Conservation (phyloP, 2,888 invertebrate species). For the Epinotia bilunana region DNA sequence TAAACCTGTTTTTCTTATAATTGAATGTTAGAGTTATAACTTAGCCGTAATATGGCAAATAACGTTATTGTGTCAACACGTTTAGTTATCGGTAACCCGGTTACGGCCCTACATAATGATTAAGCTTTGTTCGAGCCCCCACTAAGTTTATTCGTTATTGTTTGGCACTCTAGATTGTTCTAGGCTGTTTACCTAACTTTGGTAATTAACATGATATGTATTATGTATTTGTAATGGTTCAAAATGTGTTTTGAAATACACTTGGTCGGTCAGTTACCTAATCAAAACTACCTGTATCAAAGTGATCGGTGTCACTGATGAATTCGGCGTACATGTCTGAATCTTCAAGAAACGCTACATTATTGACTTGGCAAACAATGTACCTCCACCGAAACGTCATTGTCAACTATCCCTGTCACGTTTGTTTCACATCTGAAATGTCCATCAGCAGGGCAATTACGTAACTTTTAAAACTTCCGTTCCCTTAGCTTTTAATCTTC, state of each 20-base stretch:
- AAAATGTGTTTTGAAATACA: neutral
- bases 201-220: conserved; percentile 6
- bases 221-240: neutral
- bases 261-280: neutral
- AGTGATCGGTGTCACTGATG: neutral
- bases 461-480: neutral
- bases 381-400: neutral
- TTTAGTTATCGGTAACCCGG: conserved; percentile 36
- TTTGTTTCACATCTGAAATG: conserved; percentile 1
- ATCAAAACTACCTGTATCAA: too few relatives aligned
- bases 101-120: conserved; percentile 38
- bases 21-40: conserved; percentile 20
- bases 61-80: conserved; percentile 37
- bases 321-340: neutral
- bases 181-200: conserved; percentile 15
- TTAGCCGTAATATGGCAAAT: conserved; percentile 12
- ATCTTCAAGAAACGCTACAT: neutral
- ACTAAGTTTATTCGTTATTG: conserved; percentile 34
- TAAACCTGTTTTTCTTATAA: conserved; percentile 3
- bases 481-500: neutral
- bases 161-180: conserved; percentile 34
- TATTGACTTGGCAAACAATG: neutral
- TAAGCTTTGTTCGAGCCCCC: conserved; percentile 34
- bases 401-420: neutral
- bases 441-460: neutral